Percentiles rank a stretch among this genome's conserved stretches.
Conservation (phyloP, 1,140 invertebrate genomes). For the Pseudomyrmex sp. region DNA sequence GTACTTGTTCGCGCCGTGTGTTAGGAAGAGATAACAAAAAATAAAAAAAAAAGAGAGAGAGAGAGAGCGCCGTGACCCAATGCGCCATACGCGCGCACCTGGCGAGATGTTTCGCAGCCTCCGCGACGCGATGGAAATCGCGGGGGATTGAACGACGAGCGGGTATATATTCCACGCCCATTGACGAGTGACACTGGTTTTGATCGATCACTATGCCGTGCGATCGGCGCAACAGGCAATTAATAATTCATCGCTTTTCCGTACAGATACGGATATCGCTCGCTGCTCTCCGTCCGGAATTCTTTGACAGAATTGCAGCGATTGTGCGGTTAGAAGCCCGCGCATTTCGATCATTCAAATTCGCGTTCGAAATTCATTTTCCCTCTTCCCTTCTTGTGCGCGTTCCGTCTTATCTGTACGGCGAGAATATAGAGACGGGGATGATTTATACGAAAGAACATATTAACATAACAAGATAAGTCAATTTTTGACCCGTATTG, state of each 20-base stretch:
- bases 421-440: neutral
- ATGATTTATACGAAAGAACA: neutral
- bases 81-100: conserved; percentile 8
- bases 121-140: conserved; percentile 14
- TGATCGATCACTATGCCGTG: conserved; percentile 46
- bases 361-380: neutral
- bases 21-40: neutral
- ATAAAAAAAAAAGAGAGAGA: neutral
- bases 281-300: neutral
- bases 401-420: neutral
- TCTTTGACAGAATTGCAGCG: conserved; percentile 7
- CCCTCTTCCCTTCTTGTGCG: too few species aligned
- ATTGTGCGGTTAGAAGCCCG: neutral
- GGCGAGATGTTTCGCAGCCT: conserved; percentile 13
- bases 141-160: conserved; percentile 26
- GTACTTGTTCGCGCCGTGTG: conserved; percentile 26
- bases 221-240: conserved; percentile 56
- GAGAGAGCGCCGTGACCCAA: neutral
- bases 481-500: neutral
- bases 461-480: neutral
- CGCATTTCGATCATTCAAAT: neutral
- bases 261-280: conserved; percentile 24
- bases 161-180: neutral
- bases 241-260: conserved; percentile 55
- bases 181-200: conserved; percentile 49